Evolutionary conservation across 2,797 vertebrate species (phyloP), one percentile per base, ranked within the genome.

Genomic region (Anolis apletophallus): DNA sequence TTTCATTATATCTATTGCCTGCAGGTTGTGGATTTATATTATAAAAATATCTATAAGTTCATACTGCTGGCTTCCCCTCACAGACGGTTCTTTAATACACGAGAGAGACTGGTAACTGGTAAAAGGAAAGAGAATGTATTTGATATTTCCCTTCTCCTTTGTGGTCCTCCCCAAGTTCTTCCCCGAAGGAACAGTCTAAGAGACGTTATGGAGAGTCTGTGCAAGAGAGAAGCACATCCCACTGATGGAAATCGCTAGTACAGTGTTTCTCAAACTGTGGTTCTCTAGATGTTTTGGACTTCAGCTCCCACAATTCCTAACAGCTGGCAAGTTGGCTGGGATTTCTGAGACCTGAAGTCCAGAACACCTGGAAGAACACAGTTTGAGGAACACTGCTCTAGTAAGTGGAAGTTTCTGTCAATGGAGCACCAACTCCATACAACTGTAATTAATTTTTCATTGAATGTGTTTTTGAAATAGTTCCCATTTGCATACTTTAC

Each of bases 381-480:
- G 40, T 2, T 40, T 40, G 5, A 40, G 40, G 5, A 40, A 40
- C 40, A 40, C 40, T 40, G 16, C 75, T 55, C 52, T 34, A 17
- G 17, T 57, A 55, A 13, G 26, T n/a, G 10, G 46, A 13, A 5
- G 7, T 52, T 75, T 75, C 23, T 75, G n/a, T 13, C 5, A 32
- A 46, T 69, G 71, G 36, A n/a, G 34, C 17, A 57, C 34, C 34
- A 71, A 59, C 12, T 55, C 19, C 55, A 40, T 13, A 59, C 9
- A 34, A 59, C 40, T 5, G 72, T 52, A 40, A 84, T 91, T 68
- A 73, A 84, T 81, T 76, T 69, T 81, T 91, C 85, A 80, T 92
- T 87, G 87, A 81, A 86, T 86, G 91, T 90, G 79, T 74, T 86
- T 68, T 92, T 89, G 83, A 92, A 93, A 89, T 46, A 74, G 74